Percentiles rank a stretch among this genome's conserved stretches.
phyloP scores from a whole-genome alignment of 2,888 invertebrate species.

The Hydropsyche betteni region DNA sequence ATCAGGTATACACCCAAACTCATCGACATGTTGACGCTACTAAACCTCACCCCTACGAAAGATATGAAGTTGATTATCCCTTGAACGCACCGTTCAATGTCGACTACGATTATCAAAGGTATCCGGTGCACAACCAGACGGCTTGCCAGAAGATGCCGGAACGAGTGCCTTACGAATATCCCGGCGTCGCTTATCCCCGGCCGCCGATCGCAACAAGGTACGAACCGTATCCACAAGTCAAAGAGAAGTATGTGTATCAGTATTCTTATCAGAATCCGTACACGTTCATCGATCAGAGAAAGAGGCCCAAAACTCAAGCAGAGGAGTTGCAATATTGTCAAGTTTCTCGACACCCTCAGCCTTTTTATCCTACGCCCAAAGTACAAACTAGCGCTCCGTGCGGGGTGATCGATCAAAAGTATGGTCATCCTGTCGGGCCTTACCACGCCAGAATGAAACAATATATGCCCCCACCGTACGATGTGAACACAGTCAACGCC shows the following conservation, averaged over 20 bases:
- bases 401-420: conserved; percentile 18
- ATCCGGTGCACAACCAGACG: conserved; percentile 47
- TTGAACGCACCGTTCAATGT: neutral
- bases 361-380: conserved; percentile 36
- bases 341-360: conserved; percentile 32
- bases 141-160: conserved; percentile 55
- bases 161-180: conserved; percentile 56
- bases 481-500: conserved; percentile 19
- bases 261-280: conserved; percentile 43
- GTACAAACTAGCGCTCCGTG: conserved; percentile 38
- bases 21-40: neutral
- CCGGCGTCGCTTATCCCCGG: conserved; percentile 4
- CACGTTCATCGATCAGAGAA: conserved; percentile 41
- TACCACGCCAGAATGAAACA: neutral
- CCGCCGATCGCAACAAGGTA: conserved; percentile 54
- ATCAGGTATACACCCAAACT: neutral
- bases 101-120: conserved; percentile 2
- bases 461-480: neutral
- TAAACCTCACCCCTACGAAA: neutral
- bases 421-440: conserved; percentile 35
- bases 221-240: conserved; percentile 62
- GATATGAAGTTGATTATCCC: neutral
- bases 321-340: conserved; percentile 40
- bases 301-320: conserved; percentile 27
- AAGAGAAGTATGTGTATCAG: conserved; percentile 59